A percentile compares a stretch with the other conserved stretches of the same genome.
Evolutionary conservation across 1,140 invertebrate species (phyloP).

Genomic region (Heliconius melpomene): DNA sequence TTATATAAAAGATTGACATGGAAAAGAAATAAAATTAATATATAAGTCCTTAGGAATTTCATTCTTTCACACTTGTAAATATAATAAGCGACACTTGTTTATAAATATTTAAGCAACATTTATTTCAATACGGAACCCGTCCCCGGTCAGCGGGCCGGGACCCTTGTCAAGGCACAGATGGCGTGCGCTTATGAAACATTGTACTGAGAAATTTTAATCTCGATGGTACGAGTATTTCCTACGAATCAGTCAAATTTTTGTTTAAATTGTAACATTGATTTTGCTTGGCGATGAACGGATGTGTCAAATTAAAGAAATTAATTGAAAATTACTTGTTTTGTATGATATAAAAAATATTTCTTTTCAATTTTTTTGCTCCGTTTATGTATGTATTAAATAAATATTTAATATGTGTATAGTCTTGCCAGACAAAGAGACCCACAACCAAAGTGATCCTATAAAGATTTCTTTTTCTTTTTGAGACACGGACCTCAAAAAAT

Average conservation of each 20-base stretch:
- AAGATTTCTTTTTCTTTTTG: too few relatives aligned
- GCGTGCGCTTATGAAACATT: slow-evolving; percentile 58
- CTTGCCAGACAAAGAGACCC: too few relatives aligned
- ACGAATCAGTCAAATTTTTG: slow-evolving; percentile 3
- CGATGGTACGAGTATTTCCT: slow-evolving; percentile 19
- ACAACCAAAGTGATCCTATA: too few relatives aligned
- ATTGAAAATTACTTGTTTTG: background rate
- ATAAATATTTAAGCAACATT: slow-evolving; percentile 32
- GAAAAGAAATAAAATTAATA: too few relatives aligned
- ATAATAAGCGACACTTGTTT: slow-evolving; percentile 14
- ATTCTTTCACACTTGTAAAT: too few relatives aligned
- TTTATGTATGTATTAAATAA: too few relatives aligned
- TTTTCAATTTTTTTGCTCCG: background rate
- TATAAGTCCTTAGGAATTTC: too few relatives aligned
- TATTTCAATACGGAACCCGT: slow-evolving; percentile 38
- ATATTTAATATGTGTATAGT: too few relatives aligned
- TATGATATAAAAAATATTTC: too few relatives aligned
- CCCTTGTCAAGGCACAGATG: slow-evolving; percentile 63
- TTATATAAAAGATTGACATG: too few relatives aligned
- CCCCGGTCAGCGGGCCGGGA: slow-evolving; percentile 46
- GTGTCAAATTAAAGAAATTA: background rate
- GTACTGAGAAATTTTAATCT: slow-evolving; percentile 65
- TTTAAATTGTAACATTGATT: background rate
- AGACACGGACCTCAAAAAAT: too few relatives aligned
- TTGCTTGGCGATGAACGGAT: background rate